Evolutionary conservation across 2,888 invertebrate genomes (phyloP).

Genomic region (Thymelicus lineola): DNA sequence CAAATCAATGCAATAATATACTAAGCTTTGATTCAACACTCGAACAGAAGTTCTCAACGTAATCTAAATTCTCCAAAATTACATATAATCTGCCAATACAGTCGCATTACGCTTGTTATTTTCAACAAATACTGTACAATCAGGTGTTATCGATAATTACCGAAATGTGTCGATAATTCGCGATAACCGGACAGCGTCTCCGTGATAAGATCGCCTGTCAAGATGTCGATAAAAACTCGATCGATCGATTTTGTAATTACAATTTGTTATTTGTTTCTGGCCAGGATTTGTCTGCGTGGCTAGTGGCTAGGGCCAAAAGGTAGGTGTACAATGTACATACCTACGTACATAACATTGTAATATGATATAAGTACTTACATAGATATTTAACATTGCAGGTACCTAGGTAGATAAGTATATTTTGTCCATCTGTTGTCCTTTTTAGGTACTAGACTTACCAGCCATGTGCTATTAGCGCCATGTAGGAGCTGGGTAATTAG

Average conservation of each 20-base stretch:
- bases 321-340: no score
- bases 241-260: constrained; percentile 42
- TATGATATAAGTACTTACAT: no score
- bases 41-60: constrained; percentile 13
- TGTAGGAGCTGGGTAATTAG: not conserved
- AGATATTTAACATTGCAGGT: no score
- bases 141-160: constrained; percentile 42
- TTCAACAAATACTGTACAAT: constrained; percentile 37
- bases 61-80: constrained; percentile 48
- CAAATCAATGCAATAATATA: constrained; percentile 22
- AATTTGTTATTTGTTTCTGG: constrained; percentile 30
- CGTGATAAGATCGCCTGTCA: constrained; percentile 38
- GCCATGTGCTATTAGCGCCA: not conserved
- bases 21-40: constrained; percentile 15
- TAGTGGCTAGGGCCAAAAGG: not conserved
- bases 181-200: constrained; percentile 20
- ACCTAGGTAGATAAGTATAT: no score
- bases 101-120: constrained; percentile 52
- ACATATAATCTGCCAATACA: constrained; percentile 53
- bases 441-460: no score
- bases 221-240: constrained; percentile 38
- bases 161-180: constrained; percentile 32
- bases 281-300: constrained; percentile 18
- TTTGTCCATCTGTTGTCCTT: no score
- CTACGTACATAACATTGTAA: no score